Conservation (phyloP, 2,797 vertebrate species). For the Clarias pachynema region DNA sequence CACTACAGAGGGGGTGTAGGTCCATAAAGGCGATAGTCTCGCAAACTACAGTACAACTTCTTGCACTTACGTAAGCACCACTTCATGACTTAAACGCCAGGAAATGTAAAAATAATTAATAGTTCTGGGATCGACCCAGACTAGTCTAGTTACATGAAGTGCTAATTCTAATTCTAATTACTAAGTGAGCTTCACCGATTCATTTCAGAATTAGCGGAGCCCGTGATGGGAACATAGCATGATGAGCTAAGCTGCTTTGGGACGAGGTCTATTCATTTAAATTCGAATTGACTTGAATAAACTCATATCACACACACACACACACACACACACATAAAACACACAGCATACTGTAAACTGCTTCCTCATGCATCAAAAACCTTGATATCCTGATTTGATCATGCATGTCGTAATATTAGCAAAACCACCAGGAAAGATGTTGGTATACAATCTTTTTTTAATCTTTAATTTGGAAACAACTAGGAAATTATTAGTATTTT, state of each 20-base stretch:
- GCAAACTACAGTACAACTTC: neutral
- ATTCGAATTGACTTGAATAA: neutral
- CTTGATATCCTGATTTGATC: neutral
- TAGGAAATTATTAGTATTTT: neutral
- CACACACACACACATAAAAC: neutral
- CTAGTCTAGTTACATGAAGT: neutral
- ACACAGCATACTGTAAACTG: neutral
- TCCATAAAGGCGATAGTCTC: neutral
- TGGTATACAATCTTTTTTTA: neutral
- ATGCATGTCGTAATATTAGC: neutral
- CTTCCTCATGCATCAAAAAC: neutral
- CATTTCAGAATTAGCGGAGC: neutral
- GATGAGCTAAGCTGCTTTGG: neutral
- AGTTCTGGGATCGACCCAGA: neutral
- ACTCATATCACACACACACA: neutral
- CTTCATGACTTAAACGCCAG: neutral
- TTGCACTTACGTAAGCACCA: neutral
- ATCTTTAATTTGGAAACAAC: neutral
- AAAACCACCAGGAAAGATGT: too few relatives aligned
- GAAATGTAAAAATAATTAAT: neutral
- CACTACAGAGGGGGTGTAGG: neutral
- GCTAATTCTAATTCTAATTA: neutral
- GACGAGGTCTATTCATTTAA: neutral
- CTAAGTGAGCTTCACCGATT: neutral
- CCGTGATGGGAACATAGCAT: neutral